Evolutionary conservation across 2,888 invertebrate genomes (phyloP), one percentile per base, ranked within the genome.

Genomic region (Stramonita haemastoma): DNA sequence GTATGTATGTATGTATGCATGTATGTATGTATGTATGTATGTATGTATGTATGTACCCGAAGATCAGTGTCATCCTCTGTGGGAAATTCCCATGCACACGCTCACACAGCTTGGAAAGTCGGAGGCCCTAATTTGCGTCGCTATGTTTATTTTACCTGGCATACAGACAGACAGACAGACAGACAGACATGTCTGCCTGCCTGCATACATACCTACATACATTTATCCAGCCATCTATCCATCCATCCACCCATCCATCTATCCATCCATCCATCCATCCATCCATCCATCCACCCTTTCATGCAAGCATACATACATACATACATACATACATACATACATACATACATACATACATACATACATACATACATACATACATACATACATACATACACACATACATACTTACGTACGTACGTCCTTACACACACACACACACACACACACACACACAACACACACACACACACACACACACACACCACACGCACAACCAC

Each of bases 311-410:
- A 83, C 83, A 57, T 60, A 86, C 86, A 86, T 22, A 86, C 86
- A 60, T 32, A 57, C 86, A 56, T 22, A 57, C 86, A 57, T 46
- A 26, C 86, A 57, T 46, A 57, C 56, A 57, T 46, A 86, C 86
- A 86, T 17, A 57, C 57, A 86, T 46, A 86, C 86, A 86, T 46
- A 86, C 86, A 57, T 32, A 57, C 86, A 86, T 60, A 86, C 86
- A 57, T 29, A 17, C n/a, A n/a, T 22, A 11, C 77, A 77, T 77
- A 77, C 77, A 77, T 60, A 60, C 60, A 60, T 60, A 60, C 60
- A 60, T 60, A 60, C 60, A 60, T 60, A 60, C 60, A 60, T 60
- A 60, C n/a, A 60, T 60, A 60, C 60, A 60, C 19, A 60, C 60
- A 60, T 60, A 60, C 19, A 60, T 60, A 60, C 60, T 15, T 60